Evolutionary conservation across 2,888 invertebrate species (phyloP).

Genomic region (Linnaemya tessellans): DNA sequence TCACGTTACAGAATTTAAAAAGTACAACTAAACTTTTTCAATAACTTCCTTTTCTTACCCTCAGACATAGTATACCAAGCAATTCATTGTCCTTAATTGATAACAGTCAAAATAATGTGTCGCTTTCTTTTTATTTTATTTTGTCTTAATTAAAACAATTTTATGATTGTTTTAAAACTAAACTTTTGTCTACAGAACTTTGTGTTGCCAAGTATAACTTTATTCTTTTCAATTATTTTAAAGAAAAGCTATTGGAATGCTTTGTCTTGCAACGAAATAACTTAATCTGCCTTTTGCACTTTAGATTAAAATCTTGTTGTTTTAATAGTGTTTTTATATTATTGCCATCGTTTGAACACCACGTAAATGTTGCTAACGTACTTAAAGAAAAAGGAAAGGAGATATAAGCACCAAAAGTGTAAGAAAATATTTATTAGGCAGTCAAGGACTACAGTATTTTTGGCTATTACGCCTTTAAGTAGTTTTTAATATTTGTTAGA

Average conservation of each 20-base stretch:
- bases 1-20: constrained; percentile 14
- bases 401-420: background rate
- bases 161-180: constrained; percentile 22
- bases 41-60: background rate
- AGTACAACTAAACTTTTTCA: background rate
- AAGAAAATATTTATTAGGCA: background rate
- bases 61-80: background rate
- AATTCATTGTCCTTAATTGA: background rate
- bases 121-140: background rate
- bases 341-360: background rate
- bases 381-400: background rate
- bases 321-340: background rate
- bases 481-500: constrained; percentile 50
- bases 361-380: background rate
- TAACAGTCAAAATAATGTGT: background rate
- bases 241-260: constrained; percentile 36
- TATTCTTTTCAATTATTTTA: constrained; percentile 29
- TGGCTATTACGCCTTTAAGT: constrained; percentile 20
- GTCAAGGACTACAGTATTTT: constrained; percentile 1
- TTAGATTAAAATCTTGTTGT: constrained; percentile 49
- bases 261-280: constrained; percentile 6
- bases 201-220: background rate
- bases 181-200: background rate
- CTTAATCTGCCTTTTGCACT: constrained; percentile 37
- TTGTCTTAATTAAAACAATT: constrained; percentile 27